A percentile compares a stretch with the other conserved stretches of the same genome.
Conservation (phyloP, 2,113 vertebrate species). For the Microcebus tavaratra region DNA sequence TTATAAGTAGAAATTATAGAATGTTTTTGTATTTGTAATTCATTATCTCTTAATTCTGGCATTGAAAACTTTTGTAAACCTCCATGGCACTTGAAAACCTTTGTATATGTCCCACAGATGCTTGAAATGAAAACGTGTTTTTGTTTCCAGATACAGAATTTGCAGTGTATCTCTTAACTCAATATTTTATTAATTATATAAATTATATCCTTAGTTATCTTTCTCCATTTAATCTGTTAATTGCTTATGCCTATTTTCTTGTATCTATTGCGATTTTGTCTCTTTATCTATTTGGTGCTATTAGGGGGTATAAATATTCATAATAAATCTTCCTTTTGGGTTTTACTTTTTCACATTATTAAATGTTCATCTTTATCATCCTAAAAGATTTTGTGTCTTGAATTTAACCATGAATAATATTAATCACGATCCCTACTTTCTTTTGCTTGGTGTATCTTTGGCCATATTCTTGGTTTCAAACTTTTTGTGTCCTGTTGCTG, state of each 20-base stretch:
- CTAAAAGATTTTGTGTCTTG: neutral
- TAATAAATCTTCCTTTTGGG: neutral
- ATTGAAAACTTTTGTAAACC: neutral
- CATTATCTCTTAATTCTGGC: constrained; percentile 49
- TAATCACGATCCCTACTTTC: neutral
- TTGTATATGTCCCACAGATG: neutral
- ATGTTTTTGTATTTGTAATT: constrained; percentile 1
- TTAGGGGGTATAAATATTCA: neutral
- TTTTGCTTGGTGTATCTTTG: neutral
- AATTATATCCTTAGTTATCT: constrained; percentile 40
- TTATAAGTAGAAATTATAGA: constrained; percentile 24
- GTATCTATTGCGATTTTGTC: neutral
- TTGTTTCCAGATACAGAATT: constrained; percentile 27
- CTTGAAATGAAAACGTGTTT: constrained; percentile 36
- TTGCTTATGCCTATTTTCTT: neutral
- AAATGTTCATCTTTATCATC: neutral
- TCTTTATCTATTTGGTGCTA: neutral
- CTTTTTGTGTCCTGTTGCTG: neutral
- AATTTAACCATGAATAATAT: constrained; percentile 32
- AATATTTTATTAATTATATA: constrained; percentile 25
- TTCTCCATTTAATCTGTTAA: constrained; percentile 17
- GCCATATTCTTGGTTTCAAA: neutral
- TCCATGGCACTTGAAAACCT: constrained; percentile 13
- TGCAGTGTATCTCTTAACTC: constrained; percentile 40
- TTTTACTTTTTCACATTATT: constrained; percentile 16